Conservation (phyloP, 2,113 vertebrate genomes). For the Pheucticus melanocephalus region DNA sequence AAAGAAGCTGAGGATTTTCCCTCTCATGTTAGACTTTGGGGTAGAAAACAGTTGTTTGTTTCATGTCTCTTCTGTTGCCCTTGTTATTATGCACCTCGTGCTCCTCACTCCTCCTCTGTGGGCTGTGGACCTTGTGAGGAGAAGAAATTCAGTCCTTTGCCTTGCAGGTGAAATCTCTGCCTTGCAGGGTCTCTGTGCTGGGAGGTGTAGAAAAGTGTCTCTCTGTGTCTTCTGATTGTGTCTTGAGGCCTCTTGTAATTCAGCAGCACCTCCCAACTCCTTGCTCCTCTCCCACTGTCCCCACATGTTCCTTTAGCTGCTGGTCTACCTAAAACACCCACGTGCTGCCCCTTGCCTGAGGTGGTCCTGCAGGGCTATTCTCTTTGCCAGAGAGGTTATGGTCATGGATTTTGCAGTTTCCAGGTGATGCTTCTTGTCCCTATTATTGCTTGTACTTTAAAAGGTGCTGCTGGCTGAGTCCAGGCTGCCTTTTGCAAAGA, state of each 20-base stretch:
- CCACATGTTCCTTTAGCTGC: background rate
- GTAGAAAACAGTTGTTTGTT: background rate
- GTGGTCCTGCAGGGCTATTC: accelerated
- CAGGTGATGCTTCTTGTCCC: background rate
- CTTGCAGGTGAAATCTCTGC: background rate
- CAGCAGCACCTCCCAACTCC: background rate
- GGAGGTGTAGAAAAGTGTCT: background rate
- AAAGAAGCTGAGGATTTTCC: background rate
- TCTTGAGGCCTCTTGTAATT: background rate
- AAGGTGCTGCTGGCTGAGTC: background rate
- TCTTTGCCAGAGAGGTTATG: background rate
- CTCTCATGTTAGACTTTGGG: background rate
- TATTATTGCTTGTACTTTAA: background rate
- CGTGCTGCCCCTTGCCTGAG: accelerated
- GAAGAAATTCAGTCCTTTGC: background rate
- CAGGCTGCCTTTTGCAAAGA: background rate
- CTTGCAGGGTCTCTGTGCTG: background rate
- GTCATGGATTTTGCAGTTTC: background rate
- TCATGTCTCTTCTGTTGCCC: background rate
- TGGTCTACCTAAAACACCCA: background rate
- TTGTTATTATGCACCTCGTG: accelerated
- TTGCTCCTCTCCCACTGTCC: background rate
- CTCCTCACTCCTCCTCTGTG: background rate
- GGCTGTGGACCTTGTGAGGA: background rate
- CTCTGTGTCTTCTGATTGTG: background rate